phyloP scores from a whole-genome alignment of 2,888 invertebrate genomes.

The Lasioglossum figueresi region DNA sequence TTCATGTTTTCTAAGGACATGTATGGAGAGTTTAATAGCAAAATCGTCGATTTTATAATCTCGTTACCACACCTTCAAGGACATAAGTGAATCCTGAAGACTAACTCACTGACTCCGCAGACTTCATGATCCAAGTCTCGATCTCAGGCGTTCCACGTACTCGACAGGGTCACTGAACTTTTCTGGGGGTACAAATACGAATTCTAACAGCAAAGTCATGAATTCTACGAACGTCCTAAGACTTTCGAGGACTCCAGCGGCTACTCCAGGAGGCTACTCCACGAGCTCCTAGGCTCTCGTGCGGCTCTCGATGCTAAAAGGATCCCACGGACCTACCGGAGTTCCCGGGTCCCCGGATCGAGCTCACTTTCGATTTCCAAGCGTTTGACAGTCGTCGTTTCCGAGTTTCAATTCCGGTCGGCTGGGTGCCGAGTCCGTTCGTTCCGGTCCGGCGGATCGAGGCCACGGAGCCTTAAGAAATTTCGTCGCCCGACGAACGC shows the following conservation, averaged over 20 bases:
- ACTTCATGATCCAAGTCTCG: neutral
- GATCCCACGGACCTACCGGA: neutral
- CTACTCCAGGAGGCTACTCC: neutral
- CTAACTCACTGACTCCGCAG: too few relatives aligned
- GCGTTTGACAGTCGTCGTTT: constrained; percentile 18
- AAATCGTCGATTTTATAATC: neutral
- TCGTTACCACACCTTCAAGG: too few relatives aligned
- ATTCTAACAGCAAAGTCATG: neutral
- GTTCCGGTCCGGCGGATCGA: neutral
- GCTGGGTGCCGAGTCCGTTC: constrained; percentile 26
- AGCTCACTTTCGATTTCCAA: neutral
- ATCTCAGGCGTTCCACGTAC: neutral
- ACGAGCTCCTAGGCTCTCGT: neutral
- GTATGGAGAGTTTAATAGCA: too few relatives aligned
- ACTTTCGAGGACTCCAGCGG: neutral
- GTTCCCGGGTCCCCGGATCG: neutral
- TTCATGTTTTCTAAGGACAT: too few relatives aligned
- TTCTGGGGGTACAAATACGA: neutral
- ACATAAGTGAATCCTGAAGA: too few relatives aligned
- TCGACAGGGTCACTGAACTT: neutral
- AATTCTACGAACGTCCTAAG: neutral
- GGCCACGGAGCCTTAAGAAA: constrained; percentile 10
- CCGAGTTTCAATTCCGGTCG: constrained; percentile 40
- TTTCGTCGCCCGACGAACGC: neutral
- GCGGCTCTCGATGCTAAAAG: neutral